phyloP scores from a whole-genome alignment of 2,113 vertebrate genomes.

The Caranx ignobilis region DNA sequence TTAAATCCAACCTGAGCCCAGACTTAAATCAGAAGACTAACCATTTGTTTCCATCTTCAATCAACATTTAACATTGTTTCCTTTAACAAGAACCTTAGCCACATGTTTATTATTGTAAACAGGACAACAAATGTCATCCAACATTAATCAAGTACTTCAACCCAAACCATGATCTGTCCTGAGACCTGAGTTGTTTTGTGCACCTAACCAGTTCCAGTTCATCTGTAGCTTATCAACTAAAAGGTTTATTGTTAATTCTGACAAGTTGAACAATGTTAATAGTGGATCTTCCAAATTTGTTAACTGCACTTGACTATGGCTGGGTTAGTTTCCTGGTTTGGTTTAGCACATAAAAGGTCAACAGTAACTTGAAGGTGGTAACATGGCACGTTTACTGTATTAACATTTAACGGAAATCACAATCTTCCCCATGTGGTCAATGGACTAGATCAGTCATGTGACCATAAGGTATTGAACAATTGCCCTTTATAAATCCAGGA shows the following conservation, averaged over 20 bases:
- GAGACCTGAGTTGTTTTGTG: background rate
- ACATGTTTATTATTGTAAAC: background rate
- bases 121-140: too few relatives aligned
- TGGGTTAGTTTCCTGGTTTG: background rate
- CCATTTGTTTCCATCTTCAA: background rate
- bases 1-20: too few relatives aligned
- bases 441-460: constrained; percentile 14
- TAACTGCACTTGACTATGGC: background rate
- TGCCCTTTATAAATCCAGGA: constrained; percentile 33
- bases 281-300: too few relatives aligned
- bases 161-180: too few relatives aligned
- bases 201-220: background rate
- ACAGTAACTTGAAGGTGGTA: background rate
- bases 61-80: background rate
- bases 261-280: too few relatives aligned
- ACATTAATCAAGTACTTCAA: background rate
- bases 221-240: background rate
- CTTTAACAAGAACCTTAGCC: background rate
- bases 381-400: background rate
- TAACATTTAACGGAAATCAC: constrained; percentile 16
- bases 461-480: constrained; percentile 31
- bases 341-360: background rate
- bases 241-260: too few relatives aligned
- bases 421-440: constrained; percentile 22
- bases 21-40: too few relatives aligned